Evolutionary conservation across 2,113 vertebrate genomes (phyloP).

Genomic region (Crotophaga sulcirostris): DNA sequence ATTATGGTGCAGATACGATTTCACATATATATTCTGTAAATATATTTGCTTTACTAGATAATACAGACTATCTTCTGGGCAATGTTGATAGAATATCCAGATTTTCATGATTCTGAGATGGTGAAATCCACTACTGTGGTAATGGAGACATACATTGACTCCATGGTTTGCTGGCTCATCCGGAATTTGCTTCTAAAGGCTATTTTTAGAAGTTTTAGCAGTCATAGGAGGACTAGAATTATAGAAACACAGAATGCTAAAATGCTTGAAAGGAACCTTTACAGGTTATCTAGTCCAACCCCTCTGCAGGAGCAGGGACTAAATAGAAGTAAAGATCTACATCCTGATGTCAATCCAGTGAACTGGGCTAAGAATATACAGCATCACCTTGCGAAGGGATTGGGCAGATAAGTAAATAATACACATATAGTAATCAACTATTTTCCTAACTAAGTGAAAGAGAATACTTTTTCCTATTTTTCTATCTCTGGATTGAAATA

Average conservation of each 20-base stretch:
- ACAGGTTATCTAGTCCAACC: too few species aligned
- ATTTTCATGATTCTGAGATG: not conserved
- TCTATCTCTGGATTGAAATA: not conserved
- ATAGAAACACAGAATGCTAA: too few species aligned
- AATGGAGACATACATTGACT: not conserved
- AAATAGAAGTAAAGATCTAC: not conserved
- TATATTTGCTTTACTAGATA: not conserved
- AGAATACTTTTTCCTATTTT: not conserved
- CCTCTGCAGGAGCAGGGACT: not conserved
- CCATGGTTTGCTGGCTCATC: not conserved
- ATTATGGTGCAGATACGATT: not conserved
- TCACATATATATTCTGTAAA: not conserved
- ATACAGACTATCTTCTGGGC: not conserved
- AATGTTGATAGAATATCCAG: not conserved
- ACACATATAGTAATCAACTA: not conserved
- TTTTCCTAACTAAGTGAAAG: not conserved
- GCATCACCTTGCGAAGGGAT: not conserved
- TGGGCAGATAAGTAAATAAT: not conserved
- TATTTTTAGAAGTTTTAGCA: not conserved
- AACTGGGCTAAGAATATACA: not conserved
- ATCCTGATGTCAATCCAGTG: not conserved
- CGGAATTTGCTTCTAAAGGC: not conserved
- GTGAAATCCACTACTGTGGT: fast-evolving
- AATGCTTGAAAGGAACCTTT: too few species aligned
- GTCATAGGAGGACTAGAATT: not conserved